A percentile compares a stretch with the other conserved stretches of the same genome.
Evolutionary conservation across 2,888 invertebrate species (phyloP).

Genomic region (Drosophila falleni): DNA sequence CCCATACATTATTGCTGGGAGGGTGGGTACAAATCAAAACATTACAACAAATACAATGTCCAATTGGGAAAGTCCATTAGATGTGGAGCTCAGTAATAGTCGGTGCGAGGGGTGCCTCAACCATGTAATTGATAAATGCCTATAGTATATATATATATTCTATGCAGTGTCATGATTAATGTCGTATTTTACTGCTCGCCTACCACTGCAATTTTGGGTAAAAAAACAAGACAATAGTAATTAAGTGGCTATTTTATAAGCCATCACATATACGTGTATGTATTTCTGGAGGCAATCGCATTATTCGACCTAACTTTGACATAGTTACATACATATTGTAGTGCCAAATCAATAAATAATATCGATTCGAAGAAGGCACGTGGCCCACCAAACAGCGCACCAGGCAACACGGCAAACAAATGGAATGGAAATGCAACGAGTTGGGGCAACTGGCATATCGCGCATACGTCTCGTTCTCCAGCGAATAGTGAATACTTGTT

Average conservation of each 20-base stretch:
- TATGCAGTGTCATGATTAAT: conserved; percentile 59
- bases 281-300: conserved; percentile 47
- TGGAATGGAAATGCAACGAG: conserved; percentile 32
- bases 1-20: conserved; percentile 7
- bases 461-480: conserved; percentile 55
- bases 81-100: conserved; percentile 11
- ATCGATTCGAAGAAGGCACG: conserved; percentile 59
- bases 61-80: conserved; percentile 58
- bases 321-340: conserved; percentile 48
- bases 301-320: conserved; percentile 74
- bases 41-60: conserved; percentile 17
- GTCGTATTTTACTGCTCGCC: conserved; percentile 40
- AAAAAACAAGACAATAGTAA: conserved; percentile 63
- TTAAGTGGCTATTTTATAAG: conserved; percentile 53
- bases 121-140: conserved; percentile 44
- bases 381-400: conserved; percentile 36
- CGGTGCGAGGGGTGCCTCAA: not conserved
- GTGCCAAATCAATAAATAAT: conserved; percentile 66
- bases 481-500: conserved; percentile 1
- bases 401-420: conserved; percentile 51
- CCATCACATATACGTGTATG: not conserved
- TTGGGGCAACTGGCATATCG: conserved; percentile 34
- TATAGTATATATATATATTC: conserved; percentile 2
- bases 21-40: conserved; percentile 49
- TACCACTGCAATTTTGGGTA: conserved; percentile 27